Conservation (phyloP, 2,797 vertebrate species). For the Enteromius radiatus region DNA sequence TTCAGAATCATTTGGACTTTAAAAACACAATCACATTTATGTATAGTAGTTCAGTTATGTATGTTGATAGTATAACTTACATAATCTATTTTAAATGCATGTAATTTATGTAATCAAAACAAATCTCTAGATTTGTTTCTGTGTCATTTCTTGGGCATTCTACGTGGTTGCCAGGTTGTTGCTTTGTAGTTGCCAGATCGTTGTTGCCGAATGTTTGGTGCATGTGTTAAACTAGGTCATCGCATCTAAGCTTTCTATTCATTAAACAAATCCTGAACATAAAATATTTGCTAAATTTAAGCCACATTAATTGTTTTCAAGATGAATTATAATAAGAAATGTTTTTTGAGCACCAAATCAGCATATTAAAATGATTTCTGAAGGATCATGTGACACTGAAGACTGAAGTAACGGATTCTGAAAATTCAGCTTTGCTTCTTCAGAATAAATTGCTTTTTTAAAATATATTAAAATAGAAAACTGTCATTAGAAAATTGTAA, state of each 20-base stretch:
- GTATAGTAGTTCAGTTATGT: background rate
- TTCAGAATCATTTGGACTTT: background rate
- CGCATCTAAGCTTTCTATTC: background rate
- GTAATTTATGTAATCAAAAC: background rate
- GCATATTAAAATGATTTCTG: background rate
- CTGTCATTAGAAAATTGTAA: background rate
- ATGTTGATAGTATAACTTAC: background rate
- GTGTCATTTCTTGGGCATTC: background rate
- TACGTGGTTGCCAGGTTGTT: background rate
- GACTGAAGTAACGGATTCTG: background rate
- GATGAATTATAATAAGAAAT: background rate
- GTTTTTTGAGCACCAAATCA: background rate
- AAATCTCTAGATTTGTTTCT: background rate
- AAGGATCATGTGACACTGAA: background rate
- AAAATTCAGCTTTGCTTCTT: background rate
- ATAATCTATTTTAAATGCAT: background rate
- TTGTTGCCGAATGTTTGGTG: background rate
- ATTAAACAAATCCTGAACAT: background rate
- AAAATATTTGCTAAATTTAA: background rate
- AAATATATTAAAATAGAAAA: background rate
- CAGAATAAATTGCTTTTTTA: background rate
- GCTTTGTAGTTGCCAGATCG: background rate
- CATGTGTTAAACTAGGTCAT: background rate
- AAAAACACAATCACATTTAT: background rate
- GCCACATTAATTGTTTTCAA: background rate